Evolutionary conservation across 2,113 vertebrate species (phyloP).

Genomic region (Megalops atlanticus): DNA sequence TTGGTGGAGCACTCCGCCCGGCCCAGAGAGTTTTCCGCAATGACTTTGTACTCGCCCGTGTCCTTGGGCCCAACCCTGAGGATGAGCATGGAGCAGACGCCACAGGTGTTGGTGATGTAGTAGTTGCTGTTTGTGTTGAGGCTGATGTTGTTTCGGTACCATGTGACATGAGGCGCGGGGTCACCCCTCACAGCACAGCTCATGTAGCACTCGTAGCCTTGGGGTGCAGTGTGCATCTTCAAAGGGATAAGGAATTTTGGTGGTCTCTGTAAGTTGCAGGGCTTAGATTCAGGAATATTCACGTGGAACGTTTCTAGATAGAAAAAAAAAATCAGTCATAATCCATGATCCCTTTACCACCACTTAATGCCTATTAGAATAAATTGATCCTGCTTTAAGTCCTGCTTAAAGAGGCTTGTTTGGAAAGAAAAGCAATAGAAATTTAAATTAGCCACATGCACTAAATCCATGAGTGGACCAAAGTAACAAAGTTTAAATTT

Average conservation of each 20-base stretch:
- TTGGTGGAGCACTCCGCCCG: slow-evolving; percentile 73
- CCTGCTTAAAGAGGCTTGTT: too few species aligned
- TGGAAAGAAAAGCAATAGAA: too few species aligned
- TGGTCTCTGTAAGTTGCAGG: slow-evolving; percentile 68
- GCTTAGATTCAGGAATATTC: slow-evolving; percentile 59
- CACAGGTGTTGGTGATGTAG: slow-evolving; percentile 80
- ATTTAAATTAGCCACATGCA: too few species aligned
- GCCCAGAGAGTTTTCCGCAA: slow-evolving; percentile 79
- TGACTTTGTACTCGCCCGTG: slow-evolving; percentile 77
- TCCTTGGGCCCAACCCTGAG: slow-evolving; percentile 74
- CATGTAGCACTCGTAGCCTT: slow-evolving; percentile 85
- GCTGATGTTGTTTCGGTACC: slow-evolving; percentile 80
- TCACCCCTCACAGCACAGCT: slow-evolving; percentile 83
- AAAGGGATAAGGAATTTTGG: slow-evolving; percentile 79
- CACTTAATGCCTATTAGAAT: too few species aligned
- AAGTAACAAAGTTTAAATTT: too few species aligned
- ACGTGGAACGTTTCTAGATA: slow-evolving; percentile 70
- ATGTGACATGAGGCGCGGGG: slow-evolving; percentile 79
- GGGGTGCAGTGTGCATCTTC: slow-evolving; percentile 79
- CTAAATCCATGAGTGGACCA: too few species aligned
- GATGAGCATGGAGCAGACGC: slow-evolving; percentile 87
- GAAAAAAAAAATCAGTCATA: slow-evolving; percentile 1
- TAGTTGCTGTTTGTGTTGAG: slow-evolving; percentile 75
- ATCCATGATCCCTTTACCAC: too few species aligned
- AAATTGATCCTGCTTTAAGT: too few species aligned